Percentiles rank a stretch among this genome's conserved stretches.
Conservation (phyloP, 1,140 invertebrate species). For the Eufriesea mexicana region DNA sequence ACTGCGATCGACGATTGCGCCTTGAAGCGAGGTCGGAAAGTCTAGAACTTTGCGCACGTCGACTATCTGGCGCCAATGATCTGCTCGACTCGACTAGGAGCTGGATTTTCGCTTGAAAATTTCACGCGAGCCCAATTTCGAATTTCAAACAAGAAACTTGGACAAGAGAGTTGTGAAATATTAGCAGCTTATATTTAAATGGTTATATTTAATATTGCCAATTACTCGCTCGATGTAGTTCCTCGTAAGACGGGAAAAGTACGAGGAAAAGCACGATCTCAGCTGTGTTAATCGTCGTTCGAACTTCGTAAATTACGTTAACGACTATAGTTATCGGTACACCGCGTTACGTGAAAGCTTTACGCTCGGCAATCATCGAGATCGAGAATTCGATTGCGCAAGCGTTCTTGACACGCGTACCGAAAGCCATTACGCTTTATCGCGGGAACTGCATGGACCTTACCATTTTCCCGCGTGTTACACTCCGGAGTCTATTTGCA, state of each 20-base stretch:
- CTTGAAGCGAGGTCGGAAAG: too few relatives aligned
- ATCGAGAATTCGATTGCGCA: conserved; percentile 15
- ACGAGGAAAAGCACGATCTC: background rate
- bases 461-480: conserved; percentile 21
- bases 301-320: background rate
- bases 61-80: background rate
- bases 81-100: background rate
- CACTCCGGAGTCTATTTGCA: conserved; percentile 10
- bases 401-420: conserved; percentile 15
- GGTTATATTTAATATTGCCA: background rate
- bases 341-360: conserved; percentile 2
- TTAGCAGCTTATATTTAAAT: background rate
- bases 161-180: background rate
- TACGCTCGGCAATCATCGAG: conserved; percentile 29
- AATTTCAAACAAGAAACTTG: too few relatives aligned
- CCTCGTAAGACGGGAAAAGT: too few relatives aligned
- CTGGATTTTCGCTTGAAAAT: background rate
- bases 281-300: background rate
- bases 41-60: background rate
- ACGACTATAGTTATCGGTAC: background rate
- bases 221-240: background rate
- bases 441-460: background rate
- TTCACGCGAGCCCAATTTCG: too few relatives aligned
- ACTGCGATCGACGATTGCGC: too few relatives aligned
- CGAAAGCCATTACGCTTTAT: conserved; percentile 16